Evolutionary conservation across 2,113 vertebrate species (phyloP), one percentile per base, ranked within the genome.

Genomic region (Phocoena phocoena): DNA sequence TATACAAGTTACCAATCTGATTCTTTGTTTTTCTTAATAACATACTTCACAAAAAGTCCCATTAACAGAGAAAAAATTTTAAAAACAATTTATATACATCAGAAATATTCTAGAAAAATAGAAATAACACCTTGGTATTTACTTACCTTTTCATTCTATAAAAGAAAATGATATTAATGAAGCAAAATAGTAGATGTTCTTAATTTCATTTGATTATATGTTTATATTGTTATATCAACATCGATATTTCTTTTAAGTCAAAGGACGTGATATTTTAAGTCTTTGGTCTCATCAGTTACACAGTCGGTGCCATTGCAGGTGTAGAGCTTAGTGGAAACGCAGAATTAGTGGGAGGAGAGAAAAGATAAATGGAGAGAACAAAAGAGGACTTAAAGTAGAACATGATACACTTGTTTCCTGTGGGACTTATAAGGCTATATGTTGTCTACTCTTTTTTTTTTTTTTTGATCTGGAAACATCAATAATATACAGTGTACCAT

Each of bases 11-110:
- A 73, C 36, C 80, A 95, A 65, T 84, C n/a, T 87, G 67, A 67
- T 36, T 68, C 31, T 95, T 90, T 81, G 12, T 68, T 96, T 96
- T 76, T 33, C 36, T 92, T 88, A 95, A 94, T 86, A 41, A 65
- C 6, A 83, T 80, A 85, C 33, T 94, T 92, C 17, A 77, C 21
- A 25, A 58, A 86, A 80, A 71, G 80, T 92, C 14, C 1, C 53
- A 77, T 55, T 77, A 86, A 38, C 12, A 95, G 79, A 71, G 50
- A 80, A 70, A 18, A 26, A n/a, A 15, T 77, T 88, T 53, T n/a
- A 23, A 67, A 65, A 68, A 82, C n/a, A 88, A 47, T 36, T 88
- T 96, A 15, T 11, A 26, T 73, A 18, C 23, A 41, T 89, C 63
- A 71, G 71, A 94, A 73, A 63, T 95, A 31, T 63, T 79, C 25